Percentiles rank a stretch among this genome's conserved stretches.
These are phyloP conservation scores for Mus minutoides DNA, from an alignment of 2,797 vertebrate genomes.

Conservation along the genomic window DNA sequence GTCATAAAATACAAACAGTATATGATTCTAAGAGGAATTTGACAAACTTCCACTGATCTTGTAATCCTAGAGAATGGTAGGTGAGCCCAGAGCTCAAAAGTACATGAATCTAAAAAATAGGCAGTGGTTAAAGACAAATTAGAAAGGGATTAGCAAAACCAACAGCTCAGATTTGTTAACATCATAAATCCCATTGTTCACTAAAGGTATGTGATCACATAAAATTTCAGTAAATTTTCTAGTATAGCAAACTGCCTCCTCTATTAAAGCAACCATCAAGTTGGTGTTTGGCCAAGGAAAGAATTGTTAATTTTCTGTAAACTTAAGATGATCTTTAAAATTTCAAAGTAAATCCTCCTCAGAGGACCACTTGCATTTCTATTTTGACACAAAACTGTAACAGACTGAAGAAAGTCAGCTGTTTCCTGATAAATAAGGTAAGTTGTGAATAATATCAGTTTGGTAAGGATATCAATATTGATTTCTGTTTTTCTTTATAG, in stretches of 20 bases:
- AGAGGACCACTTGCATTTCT: neutral
- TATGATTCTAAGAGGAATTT: neutral
- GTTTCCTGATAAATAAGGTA: neutral
- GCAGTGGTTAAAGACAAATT: neutral
- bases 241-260: neutral
- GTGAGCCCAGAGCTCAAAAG: neutral
- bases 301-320: conserved; percentile 61
- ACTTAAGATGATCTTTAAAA: conserved; percentile 55
- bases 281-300: conserved; percentile 28
- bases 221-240: neutral
- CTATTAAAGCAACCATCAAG: neutral
- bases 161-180: neutral
- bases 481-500: neutral
- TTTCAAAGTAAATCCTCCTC: conserved; percentile 54
- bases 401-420: neutral
- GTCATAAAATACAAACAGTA: conserved; percentile 12
- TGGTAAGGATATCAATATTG: neutral
- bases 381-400: conserved; percentile 16
- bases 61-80: neutral
- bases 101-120: neutral
- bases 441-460: neutral
- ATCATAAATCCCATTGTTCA: conserved; percentile 7
- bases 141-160: neutral
- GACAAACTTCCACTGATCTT: neutral
- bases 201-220: neutral